Evolutionary conservation across 1,140 invertebrate species (phyloP).

Genomic region (Palaemon carinicauda): DNA sequence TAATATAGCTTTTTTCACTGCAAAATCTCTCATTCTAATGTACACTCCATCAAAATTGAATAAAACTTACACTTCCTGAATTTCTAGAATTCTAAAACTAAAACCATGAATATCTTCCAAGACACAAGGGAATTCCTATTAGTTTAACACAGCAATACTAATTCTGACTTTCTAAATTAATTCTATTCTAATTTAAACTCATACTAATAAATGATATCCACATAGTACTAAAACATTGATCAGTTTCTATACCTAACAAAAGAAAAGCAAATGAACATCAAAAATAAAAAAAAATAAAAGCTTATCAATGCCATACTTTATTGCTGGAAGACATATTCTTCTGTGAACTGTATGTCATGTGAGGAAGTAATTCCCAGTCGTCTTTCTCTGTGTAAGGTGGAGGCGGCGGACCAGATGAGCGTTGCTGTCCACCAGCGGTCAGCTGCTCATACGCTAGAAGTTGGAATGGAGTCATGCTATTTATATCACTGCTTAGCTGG

Average conservation of each 20-base stretch:
- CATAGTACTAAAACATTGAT: too few species aligned
- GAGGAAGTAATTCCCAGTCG: conserved; percentile 40
- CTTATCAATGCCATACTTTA: conserved; percentile 11
- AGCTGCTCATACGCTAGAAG: conserved; percentile 53
- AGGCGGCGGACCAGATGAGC: neutral
- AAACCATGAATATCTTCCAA: too few species aligned
- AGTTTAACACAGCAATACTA: too few species aligned
- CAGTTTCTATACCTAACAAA: neutral
- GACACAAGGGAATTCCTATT: too few species aligned
- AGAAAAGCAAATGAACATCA: neutral
- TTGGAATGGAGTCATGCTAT: conserved; percentile 53
- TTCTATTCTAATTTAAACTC: too few species aligned
- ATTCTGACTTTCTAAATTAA: too few species aligned
- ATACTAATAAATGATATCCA: too few species aligned
- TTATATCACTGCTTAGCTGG: conserved; percentile 44
- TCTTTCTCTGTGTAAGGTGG: conserved; percentile 24
- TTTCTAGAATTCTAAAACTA: too few species aligned
- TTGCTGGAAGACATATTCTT: conserved; percentile 27
- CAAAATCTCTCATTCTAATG: too few species aligned
- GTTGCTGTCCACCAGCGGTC: conserved; percentile 53
- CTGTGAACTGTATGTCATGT: conserved; percentile 35
- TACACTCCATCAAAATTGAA: too few species aligned
- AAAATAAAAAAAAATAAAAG: neutral
- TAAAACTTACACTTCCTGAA: too few species aligned
- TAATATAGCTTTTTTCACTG: too few species aligned